Base-by-base conservation (phyloP, 2,113 vertebrate species). In the Aplodontia rufa region DNA sequence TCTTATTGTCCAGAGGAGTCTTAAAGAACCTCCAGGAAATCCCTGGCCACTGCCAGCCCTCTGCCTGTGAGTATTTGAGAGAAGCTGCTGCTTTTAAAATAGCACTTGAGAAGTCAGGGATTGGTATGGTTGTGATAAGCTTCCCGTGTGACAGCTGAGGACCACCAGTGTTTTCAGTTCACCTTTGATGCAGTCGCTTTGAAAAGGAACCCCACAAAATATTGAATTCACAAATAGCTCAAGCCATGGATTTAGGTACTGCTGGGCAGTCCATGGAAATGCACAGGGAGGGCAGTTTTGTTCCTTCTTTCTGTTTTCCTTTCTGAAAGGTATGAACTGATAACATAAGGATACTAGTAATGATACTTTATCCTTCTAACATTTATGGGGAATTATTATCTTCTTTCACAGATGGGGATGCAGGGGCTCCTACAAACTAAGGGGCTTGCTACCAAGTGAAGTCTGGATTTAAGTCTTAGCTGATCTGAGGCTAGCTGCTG, bases 311-410 rank as follows among this genome's bases (percentile, higher is more conserved):
- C 76, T 92, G 72, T 69, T 58, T 76, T 91, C 11, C 2, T 82
- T 91, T 97, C 86, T 74, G 62, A 94, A 60, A 93, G 66, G 64
- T 83, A 69, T 30, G 68, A 79, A 32, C 37, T 60, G 83, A 22
- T 78, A 92, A 35, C 86, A 62, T 47, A 83, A 55, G 28, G 24
- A 58, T 12, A 20, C 35, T 9, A 30, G 22, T 58, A 40, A 45
- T 35, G 55, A 62, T 35, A 64, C n/a, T 58, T 51, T 42, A 81
- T 81, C 13, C 35, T 86, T 20, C 7, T 90, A 58, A n/a, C 26
- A 68, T 71, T 76, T 69, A 0, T 32, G 47, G 37, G 37, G 49
- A 8, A 10, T 47, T 13, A 8, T 42, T 35, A 26, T 35, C 22
- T 17, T 40, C 35, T 49, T 74, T 87, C 58, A 76, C 10, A 62